Evolutionary conservation across 1,140 invertebrate genomes (phyloP).

Genomic region (Ladona fulva): DNA sequence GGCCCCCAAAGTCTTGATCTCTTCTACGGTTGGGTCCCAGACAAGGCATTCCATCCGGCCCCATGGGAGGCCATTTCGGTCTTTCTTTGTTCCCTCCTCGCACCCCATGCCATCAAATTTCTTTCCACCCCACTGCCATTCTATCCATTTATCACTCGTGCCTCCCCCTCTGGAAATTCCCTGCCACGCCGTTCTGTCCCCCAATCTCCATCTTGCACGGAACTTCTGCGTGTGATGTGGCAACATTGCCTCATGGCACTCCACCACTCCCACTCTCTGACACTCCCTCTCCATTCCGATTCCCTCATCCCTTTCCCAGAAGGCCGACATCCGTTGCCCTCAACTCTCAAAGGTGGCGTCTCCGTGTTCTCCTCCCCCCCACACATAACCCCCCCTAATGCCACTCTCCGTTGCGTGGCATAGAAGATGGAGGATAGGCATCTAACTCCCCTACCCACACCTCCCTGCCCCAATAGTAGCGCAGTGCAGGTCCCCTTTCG

Average conservation of each 20-base stretch:
- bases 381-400: neutral
- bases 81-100: neutral
- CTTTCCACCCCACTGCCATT: neutral
- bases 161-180: neutral
- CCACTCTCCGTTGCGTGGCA: neutral
- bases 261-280: neutral
- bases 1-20: neutral
- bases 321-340: conserved; percentile 1
- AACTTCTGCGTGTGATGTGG: neutral
- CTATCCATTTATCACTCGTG: conserved; percentile 5
- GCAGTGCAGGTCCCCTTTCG: neutral
- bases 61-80: neutral
- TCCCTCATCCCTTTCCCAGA: neutral
- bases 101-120: neutral
- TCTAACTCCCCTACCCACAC: neutral
- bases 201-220: conserved; percentile 6
- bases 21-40: neutral
- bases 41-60: neutral
- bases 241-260: neutral
- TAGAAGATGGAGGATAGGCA: neutral
- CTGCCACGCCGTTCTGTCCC: neutral
- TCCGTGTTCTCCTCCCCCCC: no score
- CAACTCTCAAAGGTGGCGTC: neutral
- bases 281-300: neutral
- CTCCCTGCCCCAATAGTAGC: neutral